Percentiles rank a stretch among this genome's conserved stretches.
These are phyloP conservation scores for Nematostella vectensis DNA, from an alignment of 92 coral and sea anemone genomes.

Conservation along the genomic window DNA sequence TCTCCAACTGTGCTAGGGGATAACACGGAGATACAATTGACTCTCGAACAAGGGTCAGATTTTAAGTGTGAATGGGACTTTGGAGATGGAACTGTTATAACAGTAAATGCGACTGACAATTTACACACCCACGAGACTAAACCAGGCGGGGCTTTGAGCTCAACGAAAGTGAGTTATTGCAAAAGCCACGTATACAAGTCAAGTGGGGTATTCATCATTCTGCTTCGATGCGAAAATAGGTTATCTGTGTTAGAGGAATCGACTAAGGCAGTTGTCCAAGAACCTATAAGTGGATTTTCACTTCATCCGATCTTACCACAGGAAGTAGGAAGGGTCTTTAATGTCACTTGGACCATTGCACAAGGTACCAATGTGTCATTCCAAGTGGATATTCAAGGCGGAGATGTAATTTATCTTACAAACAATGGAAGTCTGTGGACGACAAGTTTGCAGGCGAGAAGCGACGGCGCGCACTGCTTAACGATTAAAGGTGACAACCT, in stretches of 20 bases:
- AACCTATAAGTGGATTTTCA: conserved; percentile 10
- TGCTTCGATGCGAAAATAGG: conserved; percentile 23
- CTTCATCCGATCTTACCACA: conserved; percentile 4
- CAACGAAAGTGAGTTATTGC: conserved; percentile 8
- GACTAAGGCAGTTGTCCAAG: conserved; percentile 7
- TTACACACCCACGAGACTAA: no score
- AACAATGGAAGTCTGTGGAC: not conserved
- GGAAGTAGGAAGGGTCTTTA: conserved; percentile 11
- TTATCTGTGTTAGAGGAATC: conserved; percentile 5
- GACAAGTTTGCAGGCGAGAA: not conserved
- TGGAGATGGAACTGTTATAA: conserved; percentile 20
- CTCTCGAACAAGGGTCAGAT: conserved; percentile 27
- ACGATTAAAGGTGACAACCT: conserved; percentile 12
- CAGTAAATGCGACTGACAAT: not conserved
- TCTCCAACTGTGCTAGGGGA: conserved; percentile 20
- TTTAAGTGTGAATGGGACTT: conserved; percentile 42
- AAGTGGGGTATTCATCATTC: conserved; percentile 7
- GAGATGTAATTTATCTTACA: not conserved
- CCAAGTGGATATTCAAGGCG: not conserved
- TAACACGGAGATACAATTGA: conserved; percentile 7
- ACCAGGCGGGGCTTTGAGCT: no score
- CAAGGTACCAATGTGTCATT: conserved; percentile 26
- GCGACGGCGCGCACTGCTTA: conserved; percentile 4
- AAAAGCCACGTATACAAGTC: conserved; percentile 7
- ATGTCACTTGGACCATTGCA: conserved; percentile 15